Conservation (phyloP, 2,113 vertebrate species). For the Leucosticte australis region DNA sequence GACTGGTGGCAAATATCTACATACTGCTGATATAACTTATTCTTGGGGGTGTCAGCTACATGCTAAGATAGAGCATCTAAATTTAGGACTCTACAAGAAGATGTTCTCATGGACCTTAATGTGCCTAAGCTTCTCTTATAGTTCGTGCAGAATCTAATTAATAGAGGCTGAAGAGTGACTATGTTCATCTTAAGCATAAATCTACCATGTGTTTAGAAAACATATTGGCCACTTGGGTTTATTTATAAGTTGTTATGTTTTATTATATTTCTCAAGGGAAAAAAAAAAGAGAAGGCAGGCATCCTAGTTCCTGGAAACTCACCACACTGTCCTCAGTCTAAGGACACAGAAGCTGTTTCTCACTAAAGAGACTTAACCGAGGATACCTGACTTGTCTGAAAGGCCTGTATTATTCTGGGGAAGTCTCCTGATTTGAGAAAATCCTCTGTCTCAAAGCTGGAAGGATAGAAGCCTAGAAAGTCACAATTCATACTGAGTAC, state of each 20-base stretch:
- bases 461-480: background rate
- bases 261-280: background rate
- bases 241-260: background rate
- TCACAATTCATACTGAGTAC: background rate
- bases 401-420: background rate
- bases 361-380: background rate
- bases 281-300: background rate
- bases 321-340: background rate
- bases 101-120: background rate
- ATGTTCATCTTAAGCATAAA: background rate
- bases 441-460: background rate
- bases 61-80: background rate
- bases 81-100: background rate
- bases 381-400: background rate
- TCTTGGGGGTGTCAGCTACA: background rate
- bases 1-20: background rate
- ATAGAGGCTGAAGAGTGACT: background rate
- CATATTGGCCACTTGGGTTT: background rate
- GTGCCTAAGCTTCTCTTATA: background rate
- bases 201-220: background rate
- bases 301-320: background rate
- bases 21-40: background rate
- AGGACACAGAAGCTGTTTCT: background rate
- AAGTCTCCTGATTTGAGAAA: background rate
- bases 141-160: background rate